Evolutionary conservation across 1,140 invertebrate species (phyloP).

Genomic region (Potamilus streckersoni): DNA sequence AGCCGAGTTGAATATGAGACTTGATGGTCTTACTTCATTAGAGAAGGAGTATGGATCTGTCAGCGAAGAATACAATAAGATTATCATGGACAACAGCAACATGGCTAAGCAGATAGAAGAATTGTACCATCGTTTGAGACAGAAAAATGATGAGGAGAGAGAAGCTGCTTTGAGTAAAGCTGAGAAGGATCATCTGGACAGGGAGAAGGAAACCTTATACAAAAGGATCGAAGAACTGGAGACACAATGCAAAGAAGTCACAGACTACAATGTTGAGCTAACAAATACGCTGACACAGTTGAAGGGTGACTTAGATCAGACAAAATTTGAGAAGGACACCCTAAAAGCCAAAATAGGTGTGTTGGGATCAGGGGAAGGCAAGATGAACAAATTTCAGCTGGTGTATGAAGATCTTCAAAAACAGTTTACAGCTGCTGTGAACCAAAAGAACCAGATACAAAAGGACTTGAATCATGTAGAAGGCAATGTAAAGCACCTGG

Average conservation of each 20-base stretch:
- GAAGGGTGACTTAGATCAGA: slow-evolving; percentile 42
- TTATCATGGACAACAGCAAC: slow-evolving; percentile 56
- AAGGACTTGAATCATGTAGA: slow-evolving; percentile 83
- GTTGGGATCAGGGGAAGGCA: slow-evolving; percentile 27
- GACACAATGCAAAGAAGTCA: slow-evolving; percentile 35
- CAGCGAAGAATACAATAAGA: slow-evolving; percentile 53
- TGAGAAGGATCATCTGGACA: slow-evolving; percentile 45
- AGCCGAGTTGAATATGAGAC: slow-evolving; percentile 34
- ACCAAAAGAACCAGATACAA: slow-evolving; percentile 63
- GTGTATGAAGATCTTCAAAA: slow-evolving; percentile 55
- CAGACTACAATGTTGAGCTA: slow-evolving; percentile 43
- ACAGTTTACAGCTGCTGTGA: slow-evolving; percentile 52
- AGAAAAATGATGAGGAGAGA: slow-evolving; percentile 32
- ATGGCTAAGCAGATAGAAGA: slow-evolving; percentile 62
- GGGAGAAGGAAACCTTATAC: slow-evolving; percentile 48
- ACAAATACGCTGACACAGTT: slow-evolving; percentile 44
- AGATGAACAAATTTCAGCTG: slow-evolving; percentile 41
- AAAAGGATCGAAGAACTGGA: slow-evolving; percentile 55
- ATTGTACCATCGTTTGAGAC: slow-evolving; percentile 48
- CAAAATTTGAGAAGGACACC: slow-evolving; percentile 51
- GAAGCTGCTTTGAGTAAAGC: slow-evolving; percentile 36
- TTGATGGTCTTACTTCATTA: slow-evolving; percentile 40
- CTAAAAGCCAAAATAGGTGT: slow-evolving; percentile 51
- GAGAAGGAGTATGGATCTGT: slow-evolving; percentile 54
- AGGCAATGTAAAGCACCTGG: slow-evolving; percentile 87